Base-by-base conservation (phyloP, 2,797 vertebrate species). In the Sebastes steindachneri region DNA sequence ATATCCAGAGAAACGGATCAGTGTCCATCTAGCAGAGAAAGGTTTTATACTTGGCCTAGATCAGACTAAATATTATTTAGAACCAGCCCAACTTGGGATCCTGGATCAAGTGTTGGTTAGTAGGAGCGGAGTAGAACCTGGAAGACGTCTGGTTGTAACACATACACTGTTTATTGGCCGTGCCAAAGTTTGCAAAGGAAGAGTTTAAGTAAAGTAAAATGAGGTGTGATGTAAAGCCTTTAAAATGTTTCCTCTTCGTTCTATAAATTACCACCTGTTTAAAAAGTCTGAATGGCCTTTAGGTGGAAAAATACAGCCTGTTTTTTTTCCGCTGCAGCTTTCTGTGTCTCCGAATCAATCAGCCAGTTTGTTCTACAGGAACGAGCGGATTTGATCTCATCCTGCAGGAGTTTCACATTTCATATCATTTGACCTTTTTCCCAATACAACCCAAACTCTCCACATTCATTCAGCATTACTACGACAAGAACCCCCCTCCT, bases 371-470 rank as follows among this genome's bases (percentile, higher is more conserved):
- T 53, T 37, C 51, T 17, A 7, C 68, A 57, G 69, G 45, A 80
- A 53, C 28, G 28, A 14, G 19, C 15, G 21, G 59, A 70, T 65
- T 57, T 57, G 12, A 75, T 55, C 54, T 63, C 53, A 4, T 70
- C 45, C 74, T 72, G 72, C n/a, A 28, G 19, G 1, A 35, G 75
- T 77, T 82, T 85, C 60, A 62, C 0, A 3, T 73, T 85, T 82
- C 74, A 73, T 7, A 51, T 75, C 10, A 5, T 74, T 62, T 73
- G 26, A 72, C 77, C 73, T 68, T 66, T 55, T 41, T 31, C 21
- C n/a, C 41, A 12, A 60, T 3, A 28, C 66, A 75, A 72, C n/a
- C 29, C 19, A 31, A 70, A 41, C 60, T 45, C 63, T 80, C 35
- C 65, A 41, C 63, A 83, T 48, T 59, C 72, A 37, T 79, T 53